A percentile compares a stretch with the other conserved stretches of the same genome.
Evolutionary conservation across 2,797 vertebrate species (phyloP).

Genomic region (Sphenopsis melanotis): DNA sequence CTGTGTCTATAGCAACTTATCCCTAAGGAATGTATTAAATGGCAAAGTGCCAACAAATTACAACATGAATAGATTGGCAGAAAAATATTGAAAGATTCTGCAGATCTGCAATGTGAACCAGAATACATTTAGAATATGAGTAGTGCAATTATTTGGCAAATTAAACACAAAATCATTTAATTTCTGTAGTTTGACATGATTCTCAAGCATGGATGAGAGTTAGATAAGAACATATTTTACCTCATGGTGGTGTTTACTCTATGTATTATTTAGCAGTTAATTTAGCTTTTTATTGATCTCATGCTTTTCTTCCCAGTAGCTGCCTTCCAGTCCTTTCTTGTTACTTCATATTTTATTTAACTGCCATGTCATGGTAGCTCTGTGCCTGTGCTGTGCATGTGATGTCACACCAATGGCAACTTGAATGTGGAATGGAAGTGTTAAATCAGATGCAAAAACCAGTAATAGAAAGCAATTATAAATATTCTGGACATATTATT

Average conservation of each 20-base stretch:
- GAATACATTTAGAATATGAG: background rate
- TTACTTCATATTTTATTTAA: background rate
- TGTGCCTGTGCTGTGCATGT: background rate
- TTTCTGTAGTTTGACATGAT: background rate
- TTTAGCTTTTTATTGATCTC: background rate
- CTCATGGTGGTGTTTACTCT: background rate
- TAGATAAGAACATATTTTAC: background rate
- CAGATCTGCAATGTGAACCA: background rate
- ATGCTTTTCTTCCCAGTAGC: background rate
- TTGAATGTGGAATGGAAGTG: background rate
- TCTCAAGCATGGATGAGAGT: background rate
- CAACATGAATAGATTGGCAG: background rate
- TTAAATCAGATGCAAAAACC: background rate
- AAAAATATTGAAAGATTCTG: background rate
- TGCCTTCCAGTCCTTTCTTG: background rate
- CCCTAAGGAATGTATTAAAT: background rate
- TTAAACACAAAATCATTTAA: background rate
- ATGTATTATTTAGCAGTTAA: background rate
- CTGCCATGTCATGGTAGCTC: background rate
- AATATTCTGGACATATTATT: background rate
- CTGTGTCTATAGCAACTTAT: background rate
- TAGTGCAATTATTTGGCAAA: background rate
- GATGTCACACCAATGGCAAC: background rate
- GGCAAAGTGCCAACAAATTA: background rate
- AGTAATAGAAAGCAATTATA: background rate